Conservation (phyloP, 2,113 vertebrate genomes). For the Gnathonemus longibarbis region DNA sequence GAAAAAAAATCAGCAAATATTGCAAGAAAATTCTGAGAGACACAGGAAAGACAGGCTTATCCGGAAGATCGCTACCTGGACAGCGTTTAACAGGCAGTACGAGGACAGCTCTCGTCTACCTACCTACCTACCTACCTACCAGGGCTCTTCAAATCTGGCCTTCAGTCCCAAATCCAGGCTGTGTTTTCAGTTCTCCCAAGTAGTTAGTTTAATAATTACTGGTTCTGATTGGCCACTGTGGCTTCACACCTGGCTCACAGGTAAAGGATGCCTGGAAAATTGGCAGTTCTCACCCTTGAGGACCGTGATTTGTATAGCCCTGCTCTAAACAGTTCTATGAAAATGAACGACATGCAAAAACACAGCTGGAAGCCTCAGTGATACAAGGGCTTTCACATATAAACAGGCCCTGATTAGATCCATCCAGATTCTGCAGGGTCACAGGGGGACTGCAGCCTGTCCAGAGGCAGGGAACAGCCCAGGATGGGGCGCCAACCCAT, state of each 20-base stretch:
- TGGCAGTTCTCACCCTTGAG: too few species aligned
- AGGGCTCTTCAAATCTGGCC: not conserved
- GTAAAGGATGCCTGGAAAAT: too few species aligned
- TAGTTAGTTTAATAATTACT: not conserved
- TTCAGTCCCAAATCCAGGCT: not conserved
- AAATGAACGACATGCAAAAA: not conserved
- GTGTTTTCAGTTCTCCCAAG: too few species aligned
- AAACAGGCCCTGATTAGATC: too few species aligned
- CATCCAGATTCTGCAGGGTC: too few species aligned
- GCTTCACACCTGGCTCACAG: too few species aligned
- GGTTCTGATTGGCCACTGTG: not conserved
- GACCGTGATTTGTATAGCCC: too few species aligned
- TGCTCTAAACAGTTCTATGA: not conserved
- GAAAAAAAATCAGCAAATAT: not conserved
- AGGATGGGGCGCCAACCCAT: too few species aligned
- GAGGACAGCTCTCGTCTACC: not conserved
- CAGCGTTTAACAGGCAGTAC: not conserved
- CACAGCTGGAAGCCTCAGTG: too few species aligned
- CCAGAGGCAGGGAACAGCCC: too few species aligned
- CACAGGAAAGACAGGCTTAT: not conserved
- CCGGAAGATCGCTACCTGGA: not conserved
- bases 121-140: not conserved
- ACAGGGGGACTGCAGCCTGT: too few species aligned
- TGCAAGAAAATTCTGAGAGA: not conserved
- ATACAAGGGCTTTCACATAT: too few species aligned